These are phyloP conservation scores for Ashinkailepas kermadecensis DNA, from an alignment of 2,888 invertebrate genomes.

Conservation along the genomic window DNA sequence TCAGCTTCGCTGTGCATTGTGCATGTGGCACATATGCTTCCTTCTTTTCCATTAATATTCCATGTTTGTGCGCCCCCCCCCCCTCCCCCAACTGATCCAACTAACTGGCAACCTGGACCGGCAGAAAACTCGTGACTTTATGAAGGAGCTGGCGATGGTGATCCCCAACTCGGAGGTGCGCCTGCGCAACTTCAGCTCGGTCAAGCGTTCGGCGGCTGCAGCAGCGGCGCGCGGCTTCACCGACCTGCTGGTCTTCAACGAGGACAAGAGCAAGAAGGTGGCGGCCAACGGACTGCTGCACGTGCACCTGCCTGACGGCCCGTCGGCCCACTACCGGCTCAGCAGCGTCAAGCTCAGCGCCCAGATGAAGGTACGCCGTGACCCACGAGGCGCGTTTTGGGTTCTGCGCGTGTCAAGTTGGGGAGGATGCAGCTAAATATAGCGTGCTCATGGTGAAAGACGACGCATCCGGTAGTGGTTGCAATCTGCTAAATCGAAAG, in stretches of 20 bases:
- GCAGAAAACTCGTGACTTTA: conserved; percentile 41
- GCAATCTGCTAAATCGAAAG: too few relatives aligned
- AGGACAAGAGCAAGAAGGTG: conserved; percentile 70
- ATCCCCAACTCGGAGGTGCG: conserved; percentile 86
- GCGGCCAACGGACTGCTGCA: conserved; percentile 73
- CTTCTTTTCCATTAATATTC: too few relatives aligned
- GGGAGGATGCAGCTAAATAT: too few relatives aligned
- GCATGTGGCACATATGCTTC: too few relatives aligned
- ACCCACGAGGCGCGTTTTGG: background rate
- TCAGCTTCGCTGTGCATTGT: too few relatives aligned
- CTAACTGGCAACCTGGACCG: background rate
- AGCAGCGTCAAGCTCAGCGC: conserved; percentile 71
- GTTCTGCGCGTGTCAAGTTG: background rate
- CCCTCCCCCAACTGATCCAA: background rate
- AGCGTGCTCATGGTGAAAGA: too few relatives aligned
- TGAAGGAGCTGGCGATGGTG: conserved; percentile 77
- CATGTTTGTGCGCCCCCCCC: too few relatives aligned
- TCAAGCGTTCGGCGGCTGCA: conserved; percentile 86
- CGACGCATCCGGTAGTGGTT: too few relatives aligned
- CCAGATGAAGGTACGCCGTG: background rate
- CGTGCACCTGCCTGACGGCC: conserved; percentile 91
- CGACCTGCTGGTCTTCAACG: conserved; percentile 87
- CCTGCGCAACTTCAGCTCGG: conserved; percentile 76
- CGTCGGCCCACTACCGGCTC: conserved; percentile 91
- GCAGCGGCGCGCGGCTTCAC: conserved; percentile 66